Conservation (phyloP, 2,113 vertebrate species). For the Colistium nudipinnis region DNA sequence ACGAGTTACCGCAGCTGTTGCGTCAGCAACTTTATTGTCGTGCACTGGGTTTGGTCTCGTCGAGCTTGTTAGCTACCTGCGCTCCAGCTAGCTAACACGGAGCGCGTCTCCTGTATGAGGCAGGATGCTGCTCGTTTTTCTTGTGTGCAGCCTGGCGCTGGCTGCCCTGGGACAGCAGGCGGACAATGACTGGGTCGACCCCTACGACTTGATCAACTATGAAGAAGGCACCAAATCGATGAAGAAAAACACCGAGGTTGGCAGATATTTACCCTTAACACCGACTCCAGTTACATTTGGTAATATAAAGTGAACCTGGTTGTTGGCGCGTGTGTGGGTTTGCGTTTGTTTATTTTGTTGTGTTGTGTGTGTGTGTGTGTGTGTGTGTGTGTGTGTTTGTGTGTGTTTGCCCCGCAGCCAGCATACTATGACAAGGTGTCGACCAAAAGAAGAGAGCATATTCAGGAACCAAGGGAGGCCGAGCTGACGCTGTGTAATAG, state of each 20-base stretch:
- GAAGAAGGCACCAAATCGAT: constrained; percentile 69
- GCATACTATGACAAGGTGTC: constrained; percentile 63
- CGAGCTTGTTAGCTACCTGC: too few relatives aligned
- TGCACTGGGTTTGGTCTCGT: too few relatives aligned
- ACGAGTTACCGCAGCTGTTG: too few relatives aligned
- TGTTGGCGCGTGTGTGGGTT: not conserved
- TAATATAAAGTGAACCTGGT: not conserved
- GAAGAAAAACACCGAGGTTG: constrained; percentile 72
- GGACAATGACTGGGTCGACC: constrained; percentile 74
- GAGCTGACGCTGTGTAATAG: constrained; percentile 44
- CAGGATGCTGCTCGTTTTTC: constrained; percentile 29
- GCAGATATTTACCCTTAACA: not conserved
- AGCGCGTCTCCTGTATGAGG: not conserved
- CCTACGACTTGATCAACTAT: constrained; percentile 79
- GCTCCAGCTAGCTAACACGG: too few relatives aligned
- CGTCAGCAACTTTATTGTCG: too few relatives aligned
- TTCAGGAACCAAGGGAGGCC: constrained; percentile 10
- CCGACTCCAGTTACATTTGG: not conserved
- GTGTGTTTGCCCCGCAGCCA: constrained; percentile 43
- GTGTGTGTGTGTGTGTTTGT: not conserved
- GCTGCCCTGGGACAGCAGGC: constrained; percentile 9
- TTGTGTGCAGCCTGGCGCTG: constrained; percentile 36
- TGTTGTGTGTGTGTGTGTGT: too few relatives aligned
- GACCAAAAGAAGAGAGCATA: constrained; percentile 73
- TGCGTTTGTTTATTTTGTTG: too few relatives aligned